phyloP scores from a whole-genome alignment of 2,888 invertebrate species.

The Drosophila longiperda region DNA sequence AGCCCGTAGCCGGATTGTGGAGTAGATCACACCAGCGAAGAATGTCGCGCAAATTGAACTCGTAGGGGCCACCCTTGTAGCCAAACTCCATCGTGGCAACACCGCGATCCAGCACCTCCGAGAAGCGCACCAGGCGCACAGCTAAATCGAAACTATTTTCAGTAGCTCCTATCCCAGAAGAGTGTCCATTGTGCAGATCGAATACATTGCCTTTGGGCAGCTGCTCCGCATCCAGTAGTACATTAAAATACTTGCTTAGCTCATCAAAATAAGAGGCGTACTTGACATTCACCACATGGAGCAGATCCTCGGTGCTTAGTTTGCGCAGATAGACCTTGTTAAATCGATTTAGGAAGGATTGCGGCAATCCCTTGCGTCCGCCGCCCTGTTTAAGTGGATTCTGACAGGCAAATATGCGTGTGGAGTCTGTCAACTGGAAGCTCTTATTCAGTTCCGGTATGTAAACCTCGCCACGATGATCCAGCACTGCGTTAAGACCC shows the following conservation, averaged over 20 bases:
- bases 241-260: slow-evolving; percentile 57
- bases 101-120: slow-evolving; percentile 88
- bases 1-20: slow-evolving; percentile 83
- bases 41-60: slow-evolving; percentile 98
- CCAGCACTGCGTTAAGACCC: slow-evolving; percentile 98
- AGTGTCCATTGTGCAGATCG: slow-evolving; percentile 39
- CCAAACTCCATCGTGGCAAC: slow-evolving; percentile 90
- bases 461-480: slow-evolving; percentile 98
- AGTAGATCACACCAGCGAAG: slow-evolving; percentile 95
- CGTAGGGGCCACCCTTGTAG: slow-evolving; percentile 95
- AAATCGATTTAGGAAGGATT: slow-evolving; percentile 98
- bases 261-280: slow-evolving; percentile 77
- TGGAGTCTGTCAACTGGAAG: slow-evolving; percentile 91
- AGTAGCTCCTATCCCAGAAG: neutral
- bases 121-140: slow-evolving; percentile 91
- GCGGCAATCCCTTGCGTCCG: slow-evolving; percentile 96
- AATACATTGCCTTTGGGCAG: slow-evolving; percentile 59
- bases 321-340: slow-evolving; percentile 93
- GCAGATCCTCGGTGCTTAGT: slow-evolving; percentile 88
- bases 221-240: slow-evolving; percentile 37
- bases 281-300: slow-evolving; percentile 83
- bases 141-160: slow-evolving; percentile 86
- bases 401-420: slow-evolving; percentile 98
- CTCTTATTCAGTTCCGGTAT: slow-evolving; percentile 96
- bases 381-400: slow-evolving; percentile 99